These are phyloP conservation scores for Cydia fagiglandana DNA, from an alignment of 1,140 invertebrate species.

Conservation along the genomic window DNA sequence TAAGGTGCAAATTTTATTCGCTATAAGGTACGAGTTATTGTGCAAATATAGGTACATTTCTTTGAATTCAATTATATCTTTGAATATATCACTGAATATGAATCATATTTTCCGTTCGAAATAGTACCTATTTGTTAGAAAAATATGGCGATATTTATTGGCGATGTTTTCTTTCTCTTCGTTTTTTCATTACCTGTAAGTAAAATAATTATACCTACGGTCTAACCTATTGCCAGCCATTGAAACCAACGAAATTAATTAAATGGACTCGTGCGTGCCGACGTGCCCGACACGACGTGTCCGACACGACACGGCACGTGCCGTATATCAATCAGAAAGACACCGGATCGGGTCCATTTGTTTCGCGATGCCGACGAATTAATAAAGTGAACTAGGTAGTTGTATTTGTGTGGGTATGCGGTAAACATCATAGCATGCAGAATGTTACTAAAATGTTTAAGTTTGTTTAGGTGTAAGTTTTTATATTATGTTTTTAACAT, in stretches of 20 bases:
- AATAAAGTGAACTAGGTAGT: conserved; percentile 6
- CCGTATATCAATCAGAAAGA: conserved; percentile 64
- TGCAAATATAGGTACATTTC: too few relatives aligned
- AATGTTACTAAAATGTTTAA: too few relatives aligned
- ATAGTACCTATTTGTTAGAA: too few relatives aligned
- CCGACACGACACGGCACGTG: conserved; percentile 39
- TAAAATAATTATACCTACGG: not conserved
- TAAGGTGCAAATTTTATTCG: too few relatives aligned
- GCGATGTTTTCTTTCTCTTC: not conserved
- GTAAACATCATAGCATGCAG: not conserved
- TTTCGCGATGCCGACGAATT: conserved; percentile 29
- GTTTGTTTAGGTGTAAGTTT: too few relatives aligned
- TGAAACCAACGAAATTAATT: conserved; percentile 54
- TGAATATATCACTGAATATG: too few relatives aligned
- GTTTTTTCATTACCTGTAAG: not conserved
- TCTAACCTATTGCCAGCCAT: conserved; percentile 1
- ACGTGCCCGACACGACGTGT: conserved; percentile 33
- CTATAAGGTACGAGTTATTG: too few relatives aligned
- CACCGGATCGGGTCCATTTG: conserved; percentile 34
- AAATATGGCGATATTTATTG: too few relatives aligned
- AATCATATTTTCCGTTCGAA: too few relatives aligned
- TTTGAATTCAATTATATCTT: too few relatives aligned
- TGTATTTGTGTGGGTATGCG: not conserved
- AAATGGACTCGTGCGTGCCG: conserved; percentile 52
- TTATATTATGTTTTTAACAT: too few relatives aligned